Base-by-base conservation (phyloP, 2,113 vertebrate species). In the Emydocephalus ijimae region DNA sequence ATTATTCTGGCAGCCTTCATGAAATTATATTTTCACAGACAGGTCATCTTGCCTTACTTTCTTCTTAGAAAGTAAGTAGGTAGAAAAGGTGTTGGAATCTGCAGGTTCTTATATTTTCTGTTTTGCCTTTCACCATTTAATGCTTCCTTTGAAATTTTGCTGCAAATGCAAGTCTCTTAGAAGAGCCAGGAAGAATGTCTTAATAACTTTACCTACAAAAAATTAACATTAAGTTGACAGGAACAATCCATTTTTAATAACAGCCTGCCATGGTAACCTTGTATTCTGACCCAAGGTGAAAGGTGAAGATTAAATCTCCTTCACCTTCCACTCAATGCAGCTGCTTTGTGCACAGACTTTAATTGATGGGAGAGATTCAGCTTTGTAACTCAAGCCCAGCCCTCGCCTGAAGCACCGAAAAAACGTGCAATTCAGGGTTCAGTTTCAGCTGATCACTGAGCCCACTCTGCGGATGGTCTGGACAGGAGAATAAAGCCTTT, bases 241-340 rank as follows among this genome's bases (percentile, higher is more conserved):
- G 95, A 96, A 96, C 61, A 96, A 96, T 96, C 95, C 90, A 97
- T 95, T 97, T 96, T 96, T 97, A 96, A 96, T 96, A 97, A 96
- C 94, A 97, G 94, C 95, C 95, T 97, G 92, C 93, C 95, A 95
- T 94, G 86, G 96, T 97, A 97, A 97, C 97, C 96, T 96, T 97
- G 96, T 96, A 96, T 97, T 96, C 95, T 97, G 96, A 97, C 97
- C 96, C 96, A 96, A 96, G 97, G 97, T 97, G 96, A 97, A 97
- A 97, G 96, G 97, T 97, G 96, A 97, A 97, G 97, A 97, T 97
- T 97, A 96, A 96, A 97, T 97, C 97, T 97, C 95, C 96, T 97
- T 96, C 96, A 97, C 96, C 97, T 97, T 97, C 96, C 95, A 96
- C 96, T 96, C 94, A 96, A 96, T 97, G 96, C 97, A 97, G 97